Evolutionary conservation across 2,113 vertebrate genomes (phyloP), one percentile per base, ranked within the genome.

Genomic region (Poecilia latipinna): DNA sequence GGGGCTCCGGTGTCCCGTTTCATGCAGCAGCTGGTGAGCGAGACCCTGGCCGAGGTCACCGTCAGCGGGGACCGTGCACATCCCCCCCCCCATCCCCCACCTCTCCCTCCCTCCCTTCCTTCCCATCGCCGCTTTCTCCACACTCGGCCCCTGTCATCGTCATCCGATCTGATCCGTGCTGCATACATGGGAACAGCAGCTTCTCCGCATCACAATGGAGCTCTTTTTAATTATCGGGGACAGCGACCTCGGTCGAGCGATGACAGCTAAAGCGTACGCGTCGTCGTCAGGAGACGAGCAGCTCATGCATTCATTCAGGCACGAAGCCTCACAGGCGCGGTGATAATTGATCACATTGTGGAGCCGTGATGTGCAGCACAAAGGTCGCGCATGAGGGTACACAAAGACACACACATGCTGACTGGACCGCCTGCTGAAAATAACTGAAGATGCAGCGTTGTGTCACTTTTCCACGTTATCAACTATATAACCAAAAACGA

Each of bases 11-110:
- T 90, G 86, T 95, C 91, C 74, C 22, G 71, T 95, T 93, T 91
- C 94, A 88, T 78, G 82, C 86, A 80, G 88, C 94, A 95, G 94
- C 91, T 94, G 94, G 92, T 54, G 84, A 91, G 91, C 88, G 86
- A 68, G 78, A 82, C 83, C 75, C 22, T 57, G 82, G 75, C 79
- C 78, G 86, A 83, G 91, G 90, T 93, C 86, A 89, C 77, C 89
- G 84, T 76, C 70, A n/a, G 51, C 22, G n/a, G 72, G 78, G 82
- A 84, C 77, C 79, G 80, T 57, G 71, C 72, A 68, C n/a, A n/a
- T n/a, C 83, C 77, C 83, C 76, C 8, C 33, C 35, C 8, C 35
- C 0, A 2, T n/a, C n/a, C 2, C 35, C 29, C 29, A 2, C 29
- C 29, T 29, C 29, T 29, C 29, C 3, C 29, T 29, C 29, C 3